Evolutionary conservation across 2,113 vertebrate genomes (phyloP).

Genomic region (Vulpes vulpes): DNA sequence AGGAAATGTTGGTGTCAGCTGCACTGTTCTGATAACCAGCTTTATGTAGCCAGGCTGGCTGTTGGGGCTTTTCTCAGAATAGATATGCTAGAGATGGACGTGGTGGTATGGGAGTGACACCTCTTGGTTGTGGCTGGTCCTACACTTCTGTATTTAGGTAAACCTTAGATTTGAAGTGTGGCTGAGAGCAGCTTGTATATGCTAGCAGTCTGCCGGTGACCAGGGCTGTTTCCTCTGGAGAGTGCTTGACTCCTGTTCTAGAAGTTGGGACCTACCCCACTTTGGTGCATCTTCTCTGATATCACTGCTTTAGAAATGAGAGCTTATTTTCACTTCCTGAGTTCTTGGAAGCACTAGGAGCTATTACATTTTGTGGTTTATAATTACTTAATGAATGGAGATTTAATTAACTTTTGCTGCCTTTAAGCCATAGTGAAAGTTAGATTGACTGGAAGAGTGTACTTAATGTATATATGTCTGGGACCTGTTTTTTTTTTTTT

Average conservation of each 20-base stretch:
- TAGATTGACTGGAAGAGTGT: neutral
- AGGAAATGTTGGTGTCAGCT: neutral
- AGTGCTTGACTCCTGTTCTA: neutral
- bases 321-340: neutral
- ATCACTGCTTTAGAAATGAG: neutral
- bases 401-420: neutral
- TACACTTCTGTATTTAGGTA: neutral
- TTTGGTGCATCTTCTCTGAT: neutral
- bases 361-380: neutral
- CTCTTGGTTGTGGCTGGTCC: neutral
- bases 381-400: neutral
- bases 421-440: neutral
- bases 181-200: neutral
- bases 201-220: neutral
- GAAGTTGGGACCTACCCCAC: neutral
- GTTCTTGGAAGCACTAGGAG: neutral
- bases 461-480: neutral
- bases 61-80: rapidly evolving
- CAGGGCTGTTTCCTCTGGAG: neutral
- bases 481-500: too few relatives aligned
- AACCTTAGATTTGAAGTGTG: too few relatives aligned
- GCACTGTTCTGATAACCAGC: neutral
- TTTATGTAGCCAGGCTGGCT: neutral
- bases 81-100: neutral
- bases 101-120: neutral